Conservation (phyloP, 2,797 vertebrate genomes). For the Sylvia borin region DNA sequence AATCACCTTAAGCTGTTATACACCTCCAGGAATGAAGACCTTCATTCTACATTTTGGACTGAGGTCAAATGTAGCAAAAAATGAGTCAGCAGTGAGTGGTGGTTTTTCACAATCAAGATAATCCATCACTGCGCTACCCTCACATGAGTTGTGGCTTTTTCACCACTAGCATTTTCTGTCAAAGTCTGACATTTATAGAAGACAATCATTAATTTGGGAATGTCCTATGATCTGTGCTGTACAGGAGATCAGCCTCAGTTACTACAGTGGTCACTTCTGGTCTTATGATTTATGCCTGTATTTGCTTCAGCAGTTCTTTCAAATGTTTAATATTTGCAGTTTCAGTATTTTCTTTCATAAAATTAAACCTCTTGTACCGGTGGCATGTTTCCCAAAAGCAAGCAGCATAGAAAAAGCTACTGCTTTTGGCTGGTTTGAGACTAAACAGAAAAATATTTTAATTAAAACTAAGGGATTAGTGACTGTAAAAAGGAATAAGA, state of each 20-base stretch:
- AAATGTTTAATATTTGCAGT: background rate
- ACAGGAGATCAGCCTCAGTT: background rate
- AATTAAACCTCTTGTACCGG: background rate
- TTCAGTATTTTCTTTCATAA: background rate
- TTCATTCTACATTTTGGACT: background rate
- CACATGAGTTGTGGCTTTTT: background rate
- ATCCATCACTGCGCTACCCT: background rate
- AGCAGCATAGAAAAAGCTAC: background rate
- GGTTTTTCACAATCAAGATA: background rate
- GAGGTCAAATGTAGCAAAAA: background rate
- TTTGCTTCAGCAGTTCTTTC: background rate
- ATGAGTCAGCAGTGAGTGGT: background rate
- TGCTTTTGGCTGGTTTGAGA: background rate
- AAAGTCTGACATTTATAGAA: background rate
- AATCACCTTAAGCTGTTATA: background rate
- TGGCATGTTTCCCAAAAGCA: background rate
- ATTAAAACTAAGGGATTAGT: constrained; percentile 3
- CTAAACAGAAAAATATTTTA: background rate
- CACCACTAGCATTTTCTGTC: background rate
- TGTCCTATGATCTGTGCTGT: background rate
- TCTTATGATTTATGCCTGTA: background rate
- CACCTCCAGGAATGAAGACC: background rate
- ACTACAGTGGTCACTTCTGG: background rate
- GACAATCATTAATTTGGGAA: background rate
- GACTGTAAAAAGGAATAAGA: background rate